Base-by-base conservation (phyloP, 1,140 invertebrate species). In the Apis cerana region DNA sequence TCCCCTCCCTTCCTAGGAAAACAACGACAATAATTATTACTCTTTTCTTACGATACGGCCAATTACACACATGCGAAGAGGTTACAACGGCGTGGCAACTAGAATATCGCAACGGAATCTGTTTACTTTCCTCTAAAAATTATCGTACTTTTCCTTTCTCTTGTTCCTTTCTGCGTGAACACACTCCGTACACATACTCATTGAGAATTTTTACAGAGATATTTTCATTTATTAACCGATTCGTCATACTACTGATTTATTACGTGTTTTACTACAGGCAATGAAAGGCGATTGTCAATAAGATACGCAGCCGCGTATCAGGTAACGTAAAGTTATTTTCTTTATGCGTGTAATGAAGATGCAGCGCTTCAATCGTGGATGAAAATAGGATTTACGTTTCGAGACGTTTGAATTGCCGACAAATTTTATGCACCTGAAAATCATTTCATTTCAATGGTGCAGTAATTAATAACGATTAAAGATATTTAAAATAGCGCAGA, bases 211-310 rank as follows among this genome's bases (percentile, higher is more conserved):
- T 72, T 19, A 11, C 21, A 3, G 33, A 17, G 27, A 54, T 58
- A 48, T 17, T 43, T 27, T 27, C 19, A 15, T 12, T 72, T 21
- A 72, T 72, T 59, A 59, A 43, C 19, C 17, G 19, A 72, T 72
- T 59, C 43, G 70, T n/a, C 27, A 58, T 19, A 72, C 27, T 56
- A 21, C 43, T n/a, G 67, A 9, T 59, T 58, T 33, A 72, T 21
- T 23, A 21, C 43, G 10, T 19, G 59, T 61, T 61, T 62, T 75
- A 75, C 17, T 23, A 50, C 33, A 50, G 58, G n/a, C n/a, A 62
- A 27, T 75, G 43, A 75, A 75, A 75, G 58, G 50, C 15, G 58
- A 23, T 62, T 48, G 72, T 19, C 43, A 62, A 50, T 43, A 62
- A 50, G n/a, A 50, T 13, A 19, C 3, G 56, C 21, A 19, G 21